Conservation (phyloP, 2,113 vertebrate genomes). For the Crotalus horridus region DNA sequence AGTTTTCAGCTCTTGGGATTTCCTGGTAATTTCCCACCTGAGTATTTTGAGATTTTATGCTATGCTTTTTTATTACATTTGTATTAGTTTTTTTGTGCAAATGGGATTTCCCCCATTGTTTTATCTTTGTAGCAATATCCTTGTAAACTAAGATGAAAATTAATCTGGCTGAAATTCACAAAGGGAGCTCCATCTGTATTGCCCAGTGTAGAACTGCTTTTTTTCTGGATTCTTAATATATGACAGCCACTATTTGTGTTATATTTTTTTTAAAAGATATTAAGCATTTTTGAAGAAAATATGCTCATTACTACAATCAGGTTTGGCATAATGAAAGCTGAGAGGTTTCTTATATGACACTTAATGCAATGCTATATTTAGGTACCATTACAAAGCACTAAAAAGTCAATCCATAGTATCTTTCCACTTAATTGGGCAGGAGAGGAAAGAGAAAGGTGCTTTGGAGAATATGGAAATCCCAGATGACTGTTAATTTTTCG, state of each 20-base stretch:
- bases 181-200: neutral
- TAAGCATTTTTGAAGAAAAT: constrained; percentile 45
- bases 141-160: neutral
- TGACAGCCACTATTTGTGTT: constrained; percentile 22
- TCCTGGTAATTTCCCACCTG: neutral
- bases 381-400: constrained; percentile 31
- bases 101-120: neutral
- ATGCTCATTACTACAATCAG: constrained; percentile 42
- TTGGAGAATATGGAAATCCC: neutral
- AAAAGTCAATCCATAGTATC: neutral
- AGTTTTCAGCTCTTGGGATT: neutral
- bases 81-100: neutral
- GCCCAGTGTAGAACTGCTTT: neutral
- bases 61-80: neutral
- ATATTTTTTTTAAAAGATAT: constrained; percentile 36
- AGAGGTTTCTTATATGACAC: constrained; percentile 34
- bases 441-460: neutral
- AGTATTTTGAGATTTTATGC: no score
- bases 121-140: neutral
- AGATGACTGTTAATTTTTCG: neutral
- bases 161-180: neutral
- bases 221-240: neutral
- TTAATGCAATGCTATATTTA: constrained; percentile 54
- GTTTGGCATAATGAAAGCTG: constrained; percentile 23
- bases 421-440: neutral